These are phyloP conservation scores for Agriopis aurantiaria DNA, from an alignment of 2,888 invertebrate species.

Conservation along the genomic window DNA sequence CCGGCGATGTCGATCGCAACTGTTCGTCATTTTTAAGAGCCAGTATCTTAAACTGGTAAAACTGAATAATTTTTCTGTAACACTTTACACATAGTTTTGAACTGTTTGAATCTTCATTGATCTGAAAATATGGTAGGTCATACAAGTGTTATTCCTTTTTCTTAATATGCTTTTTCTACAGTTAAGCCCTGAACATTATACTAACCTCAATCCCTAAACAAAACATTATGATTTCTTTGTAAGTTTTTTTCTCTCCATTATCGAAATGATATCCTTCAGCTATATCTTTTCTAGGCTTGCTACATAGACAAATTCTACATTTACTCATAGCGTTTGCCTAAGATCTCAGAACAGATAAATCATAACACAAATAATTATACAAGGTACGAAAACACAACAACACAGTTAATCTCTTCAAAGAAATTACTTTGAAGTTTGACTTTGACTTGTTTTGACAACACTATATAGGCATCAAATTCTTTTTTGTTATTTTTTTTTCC, in stretches of 20 bases:
- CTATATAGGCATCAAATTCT: no score
- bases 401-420: no score
- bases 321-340: conserved; percentile 47
- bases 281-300: conserved; percentile 57
- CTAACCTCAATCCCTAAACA: conserved; percentile 71
- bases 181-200: neutral
- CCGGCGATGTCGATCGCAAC: neutral
- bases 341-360: conserved; percentile 35
- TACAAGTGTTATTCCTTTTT: no score
- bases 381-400: no score
- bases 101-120: conserved; percentile 56
- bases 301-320: conserved; percentile 68
- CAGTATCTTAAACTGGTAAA: conserved; percentile 68
- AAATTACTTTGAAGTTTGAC: no score
- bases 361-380: neutral
- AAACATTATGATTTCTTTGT: conserved; percentile 62
- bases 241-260: conserved; percentile 50
- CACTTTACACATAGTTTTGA: conserved; percentile 71
- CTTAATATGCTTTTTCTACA: neutral
- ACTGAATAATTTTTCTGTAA: conserved; percentile 64
- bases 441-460: no score
- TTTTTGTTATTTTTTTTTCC: no score
- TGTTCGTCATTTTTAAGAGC: conserved; percentile 65
- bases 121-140: conserved; percentile 51
- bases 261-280: conserved; percentile 42